Evolutionary conservation across 2,797 vertebrate species (phyloP).

Genomic region (Thamnophis elegans): DNA sequence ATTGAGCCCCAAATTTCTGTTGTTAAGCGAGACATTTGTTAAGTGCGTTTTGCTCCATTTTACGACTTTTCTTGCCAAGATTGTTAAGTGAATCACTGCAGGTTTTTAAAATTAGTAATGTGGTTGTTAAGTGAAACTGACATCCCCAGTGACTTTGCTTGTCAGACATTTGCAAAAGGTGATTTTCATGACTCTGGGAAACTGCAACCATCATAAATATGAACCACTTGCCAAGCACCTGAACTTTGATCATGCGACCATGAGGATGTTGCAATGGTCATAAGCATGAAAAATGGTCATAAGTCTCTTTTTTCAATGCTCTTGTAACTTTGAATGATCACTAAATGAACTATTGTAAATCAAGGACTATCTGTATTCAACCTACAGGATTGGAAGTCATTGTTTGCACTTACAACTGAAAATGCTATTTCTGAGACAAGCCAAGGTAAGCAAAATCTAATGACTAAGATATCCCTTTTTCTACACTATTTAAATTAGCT

Average conservation of each 20-base stretch:
- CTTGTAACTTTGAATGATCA: neutral
- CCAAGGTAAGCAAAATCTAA: neutral
- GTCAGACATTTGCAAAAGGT: neutral
- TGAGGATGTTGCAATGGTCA: neutral
- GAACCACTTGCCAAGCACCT: neutral
- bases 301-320: neutral
- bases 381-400: neutral
- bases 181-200: neutral
- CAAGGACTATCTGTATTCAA: neutral
- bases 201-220: neutral
- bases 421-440: too few species aligned
- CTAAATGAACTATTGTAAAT: neutral
- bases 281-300: neutral
- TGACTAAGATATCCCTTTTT: neutral
- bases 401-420: too few species aligned
- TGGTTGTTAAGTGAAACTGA: neutral
- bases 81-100: neutral
- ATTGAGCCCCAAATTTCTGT: neutral
- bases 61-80: neutral
- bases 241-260: neutral
- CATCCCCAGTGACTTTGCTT: neutral
- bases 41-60: neutral
- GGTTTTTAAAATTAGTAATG: neutral
- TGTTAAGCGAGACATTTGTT: neutral
- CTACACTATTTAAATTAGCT: neutral